Conservation (phyloP, 2,888 invertebrate species). For the Eutolmus rufibarbis region DNA sequence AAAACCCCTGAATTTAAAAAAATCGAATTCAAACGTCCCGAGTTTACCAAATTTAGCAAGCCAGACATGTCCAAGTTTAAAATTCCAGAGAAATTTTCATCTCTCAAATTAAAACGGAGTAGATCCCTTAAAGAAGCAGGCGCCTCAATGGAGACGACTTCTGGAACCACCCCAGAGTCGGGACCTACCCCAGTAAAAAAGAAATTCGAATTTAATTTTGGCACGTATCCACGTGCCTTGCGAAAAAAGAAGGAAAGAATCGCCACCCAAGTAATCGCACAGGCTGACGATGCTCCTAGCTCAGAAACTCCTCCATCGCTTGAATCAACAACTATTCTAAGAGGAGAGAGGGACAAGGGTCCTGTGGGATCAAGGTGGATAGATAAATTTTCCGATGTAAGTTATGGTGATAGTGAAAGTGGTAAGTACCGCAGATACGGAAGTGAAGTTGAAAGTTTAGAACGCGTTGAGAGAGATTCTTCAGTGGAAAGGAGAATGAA, state of each 20-base stretch:
- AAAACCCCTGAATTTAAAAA: constrained; percentile 54
- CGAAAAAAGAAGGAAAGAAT: constrained; percentile 55
- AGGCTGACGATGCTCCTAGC: constrained; percentile 65
- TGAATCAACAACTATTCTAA: constrained; percentile 72
- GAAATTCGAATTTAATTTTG: constrained; percentile 75
- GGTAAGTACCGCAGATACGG: constrained; percentile 60
- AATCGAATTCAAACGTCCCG: constrained; percentile 58
- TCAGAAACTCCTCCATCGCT: constrained; percentile 68
- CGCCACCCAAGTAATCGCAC: constrained; percentile 61
- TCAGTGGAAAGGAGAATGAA: constrained; percentile 62
- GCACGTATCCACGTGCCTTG: constrained; percentile 80
- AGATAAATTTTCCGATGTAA: constrained; percentile 63
- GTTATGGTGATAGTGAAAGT: constrained; percentile 64
- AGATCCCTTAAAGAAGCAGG: constrained; percentile 60
- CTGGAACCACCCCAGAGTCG: constrained; percentile 62
- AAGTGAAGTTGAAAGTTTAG: constrained; percentile 62
- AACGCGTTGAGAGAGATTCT: constrained; percentile 56
- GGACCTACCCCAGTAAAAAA: constrained; percentile 66
- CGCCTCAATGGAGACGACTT: constrained; percentile 50
- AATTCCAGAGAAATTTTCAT: constrained; percentile 71
- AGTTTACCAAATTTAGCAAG: constrained; percentile 64
- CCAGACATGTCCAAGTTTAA: constrained; percentile 71
- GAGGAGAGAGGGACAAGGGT: constrained; percentile 66
- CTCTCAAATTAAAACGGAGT: constrained; percentile 65
- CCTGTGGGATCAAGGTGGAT: constrained; percentile 66